A percentile compares a stretch with the other conserved stretches of the same genome.
phyloP scores from a whole-genome alignment of 1,140 invertebrate species.

The Lepeophtheirus salmonis region DNA sequence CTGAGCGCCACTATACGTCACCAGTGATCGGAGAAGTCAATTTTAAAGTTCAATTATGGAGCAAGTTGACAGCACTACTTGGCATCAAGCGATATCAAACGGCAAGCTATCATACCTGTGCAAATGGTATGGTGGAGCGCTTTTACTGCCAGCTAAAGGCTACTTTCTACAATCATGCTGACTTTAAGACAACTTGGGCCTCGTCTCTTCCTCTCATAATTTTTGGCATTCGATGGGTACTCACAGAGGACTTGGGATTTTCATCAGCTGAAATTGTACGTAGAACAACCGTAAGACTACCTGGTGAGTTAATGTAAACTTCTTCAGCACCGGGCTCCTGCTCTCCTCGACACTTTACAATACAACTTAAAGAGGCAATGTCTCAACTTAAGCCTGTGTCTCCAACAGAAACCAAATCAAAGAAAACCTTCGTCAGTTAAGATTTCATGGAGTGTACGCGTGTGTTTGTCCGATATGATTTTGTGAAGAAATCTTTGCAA shows the following conservation, averaged over 20 bases:
- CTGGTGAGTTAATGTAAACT: slow-evolving; percentile 18
- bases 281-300: slow-evolving; percentile 18
- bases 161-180: slow-evolving; percentile 5
- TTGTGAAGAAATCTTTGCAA: slow-evolving; percentile 16
- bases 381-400: neutral
- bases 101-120: slow-evolving; percentile 12
- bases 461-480: slow-evolving; percentile 23
- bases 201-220: slow-evolving; percentile 1
- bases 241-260: slow-evolving; percentile 22
- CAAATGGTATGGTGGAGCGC: slow-evolving; percentile 21
- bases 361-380: neutral
- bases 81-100: slow-evolving; percentile 15
- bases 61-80: neutral
- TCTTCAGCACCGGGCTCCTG: neutral
- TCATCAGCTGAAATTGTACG: slow-evolving; percentile 20
- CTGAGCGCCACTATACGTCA: neutral
- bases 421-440: slow-evolving; percentile 20
- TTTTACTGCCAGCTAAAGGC: slow-evolving; percentile 18
- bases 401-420: slow-evolving; percentile 18
- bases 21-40: neutral
- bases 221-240: slow-evolving; percentile 12
- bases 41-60: neutral
- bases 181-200: slow-evolving; percentile 17
- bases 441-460: slow-evolving; percentile 21
- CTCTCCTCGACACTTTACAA: neutral